Percentiles rank a stretch among this genome's conserved stretches.
These are phyloP conservation scores for Drosophila macrospina DNA, from an alignment of 2,888 invertebrate species.

Conservation along the genomic window DNA sequence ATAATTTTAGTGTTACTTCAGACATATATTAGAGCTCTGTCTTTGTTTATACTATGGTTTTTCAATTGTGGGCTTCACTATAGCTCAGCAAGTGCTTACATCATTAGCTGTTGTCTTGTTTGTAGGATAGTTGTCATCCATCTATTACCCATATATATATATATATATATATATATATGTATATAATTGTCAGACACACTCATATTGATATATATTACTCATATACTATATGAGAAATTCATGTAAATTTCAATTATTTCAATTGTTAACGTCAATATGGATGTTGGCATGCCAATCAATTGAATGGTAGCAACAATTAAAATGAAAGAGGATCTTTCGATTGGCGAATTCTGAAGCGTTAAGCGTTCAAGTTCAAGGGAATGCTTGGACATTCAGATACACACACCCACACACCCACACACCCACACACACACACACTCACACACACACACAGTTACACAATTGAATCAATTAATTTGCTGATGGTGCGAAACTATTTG, in stretches of 20 bases:
- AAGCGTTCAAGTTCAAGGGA: neutral
- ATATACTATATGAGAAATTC: neutral
- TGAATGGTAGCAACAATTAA: constrained; percentile 36
- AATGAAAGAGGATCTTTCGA: constrained; percentile 11
- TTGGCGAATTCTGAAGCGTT: constrained; percentile 31
- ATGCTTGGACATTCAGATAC: neutral
- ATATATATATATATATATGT: too few species aligned
- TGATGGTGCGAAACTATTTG: constrained; percentile 73
- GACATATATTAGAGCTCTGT: too few species aligned
- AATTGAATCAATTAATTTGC: constrained; percentile 72
- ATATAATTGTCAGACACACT: neutral
- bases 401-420: too few species aligned
- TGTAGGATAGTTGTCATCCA: neutral
- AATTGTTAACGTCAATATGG: constrained; percentile 6
- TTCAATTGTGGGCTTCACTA: neutral
- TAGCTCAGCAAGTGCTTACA: constrained; percentile 1
- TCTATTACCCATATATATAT: neutral
- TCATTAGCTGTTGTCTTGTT: constrained; percentile 7
- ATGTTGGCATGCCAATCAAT: constrained; percentile 20
- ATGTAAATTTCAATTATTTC: neutral
- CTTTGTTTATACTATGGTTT: neutral
- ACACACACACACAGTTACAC: constrained; percentile 14
- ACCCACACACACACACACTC: too few species aligned
- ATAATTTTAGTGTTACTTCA: too few species aligned
- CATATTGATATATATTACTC: neutral